Evolutionary conservation across 2,113 vertebrate genomes (phyloP).

Genomic region (Ranitomeya variabilis): DNA sequence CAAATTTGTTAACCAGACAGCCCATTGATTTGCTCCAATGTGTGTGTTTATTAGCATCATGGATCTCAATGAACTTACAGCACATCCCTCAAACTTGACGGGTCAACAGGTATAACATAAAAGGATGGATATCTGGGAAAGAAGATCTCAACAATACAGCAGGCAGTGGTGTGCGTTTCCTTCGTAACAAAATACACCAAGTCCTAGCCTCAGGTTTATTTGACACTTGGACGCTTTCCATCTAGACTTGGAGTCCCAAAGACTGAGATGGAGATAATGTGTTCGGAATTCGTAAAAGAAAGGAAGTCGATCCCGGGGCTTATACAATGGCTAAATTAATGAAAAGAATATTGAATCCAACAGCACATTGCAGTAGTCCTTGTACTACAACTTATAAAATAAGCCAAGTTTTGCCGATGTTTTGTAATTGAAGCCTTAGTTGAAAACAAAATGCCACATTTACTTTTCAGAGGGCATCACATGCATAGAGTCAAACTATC

Average conservation of each 20-base stretch:
- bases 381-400: background rate
- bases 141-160: conserved; percentile 22
- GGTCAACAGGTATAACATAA: conserved; percentile 36
- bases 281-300: conserved; percentile 38
- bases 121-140: conserved; percentile 35
- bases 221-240: conserved; percentile 19
- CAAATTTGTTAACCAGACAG: background rate
- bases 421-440: background rate
- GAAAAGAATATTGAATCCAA: conserved; percentile 36
- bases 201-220: conserved; percentile 35
- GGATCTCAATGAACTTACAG: background rate
- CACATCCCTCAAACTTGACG: conserved; percentile 37
- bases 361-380: background rate
- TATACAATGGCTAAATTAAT: conserved; percentile 37
- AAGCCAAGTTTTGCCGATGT: background rate
- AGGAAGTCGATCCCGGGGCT: conserved; percentile 19
- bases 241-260: conserved; percentile 34
- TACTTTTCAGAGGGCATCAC: background rate
- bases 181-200: conserved; percentile 39
- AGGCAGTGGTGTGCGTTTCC: conserved; percentile 6
- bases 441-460: background rate
- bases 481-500: background rate
- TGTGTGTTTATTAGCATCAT: background rate
- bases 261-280: conserved; percentile 40
- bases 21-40: conserved; percentile 18